These are phyloP conservation scores for Dolichopus griseipennis DNA, from an alignment of 2,888 invertebrate species.

Conservation along the genomic window DNA sequence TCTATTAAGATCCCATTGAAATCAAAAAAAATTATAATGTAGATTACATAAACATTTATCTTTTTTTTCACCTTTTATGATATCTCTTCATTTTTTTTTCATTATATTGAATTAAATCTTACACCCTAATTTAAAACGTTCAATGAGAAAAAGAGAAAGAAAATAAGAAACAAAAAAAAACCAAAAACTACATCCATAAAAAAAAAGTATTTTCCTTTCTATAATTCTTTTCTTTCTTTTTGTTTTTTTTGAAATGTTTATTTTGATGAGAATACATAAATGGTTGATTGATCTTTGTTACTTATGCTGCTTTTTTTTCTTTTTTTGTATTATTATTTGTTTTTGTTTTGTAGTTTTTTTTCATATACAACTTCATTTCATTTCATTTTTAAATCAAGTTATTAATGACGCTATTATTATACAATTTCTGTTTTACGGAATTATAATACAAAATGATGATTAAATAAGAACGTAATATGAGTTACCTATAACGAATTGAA, in stretches of 20 bases:
- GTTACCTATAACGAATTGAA: no score
- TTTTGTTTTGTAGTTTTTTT: no score
- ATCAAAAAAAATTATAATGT: neutral
- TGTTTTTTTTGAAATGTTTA: neutral
- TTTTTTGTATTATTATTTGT: neutral
- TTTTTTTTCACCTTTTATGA: no score
- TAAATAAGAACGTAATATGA: no score
- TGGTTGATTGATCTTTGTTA: slow-evolving; percentile 1
- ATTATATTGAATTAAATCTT: no score
- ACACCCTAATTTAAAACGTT: no score
- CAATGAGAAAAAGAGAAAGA: neutral
- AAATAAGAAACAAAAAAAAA: neutral
- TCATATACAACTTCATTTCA: neutral
- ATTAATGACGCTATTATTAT: neutral
- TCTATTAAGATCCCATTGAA: neutral
- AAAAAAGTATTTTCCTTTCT: neutral
- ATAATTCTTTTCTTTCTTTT: neutral
- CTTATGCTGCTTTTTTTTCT: neutral
- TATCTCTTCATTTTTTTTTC: no score
- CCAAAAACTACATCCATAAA: neutral
- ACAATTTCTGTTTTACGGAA: neutral
- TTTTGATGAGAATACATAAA: neutral
- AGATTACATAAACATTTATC: no score
- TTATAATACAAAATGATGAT: no score
- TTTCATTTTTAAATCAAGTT: slow-evolving; percentile 1